Evolutionary conservation across 2,888 invertebrate genomes (phyloP).

Genomic region (Autographa gamma): DNA sequence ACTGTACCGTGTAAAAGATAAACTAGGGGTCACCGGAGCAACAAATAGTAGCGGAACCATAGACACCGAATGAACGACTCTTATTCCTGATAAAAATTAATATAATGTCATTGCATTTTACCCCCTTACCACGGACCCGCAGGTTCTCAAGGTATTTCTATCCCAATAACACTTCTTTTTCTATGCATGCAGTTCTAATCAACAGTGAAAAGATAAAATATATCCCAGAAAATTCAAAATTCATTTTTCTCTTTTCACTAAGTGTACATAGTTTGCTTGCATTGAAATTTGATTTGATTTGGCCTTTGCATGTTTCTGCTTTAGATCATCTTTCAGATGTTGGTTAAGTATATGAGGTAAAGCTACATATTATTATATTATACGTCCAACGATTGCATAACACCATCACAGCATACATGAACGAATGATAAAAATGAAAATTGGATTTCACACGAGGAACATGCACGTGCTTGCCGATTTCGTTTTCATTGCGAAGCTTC

Average conservation of each 20-base stretch:
- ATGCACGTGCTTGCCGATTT: constrained; percentile 76
- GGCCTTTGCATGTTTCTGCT: constrained; percentile 75
- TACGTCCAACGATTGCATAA: constrained; percentile 54
- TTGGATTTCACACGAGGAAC: constrained; percentile 60
- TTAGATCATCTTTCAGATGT: constrained; percentile 56
- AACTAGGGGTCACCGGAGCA: constrained; percentile 84
- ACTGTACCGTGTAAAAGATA: constrained; percentile 57
- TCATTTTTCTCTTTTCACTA: constrained; percentile 67
- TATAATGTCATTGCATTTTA: constrained; percentile 87
- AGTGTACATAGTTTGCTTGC: constrained; percentile 77
- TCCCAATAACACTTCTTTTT: constrained; percentile 87
- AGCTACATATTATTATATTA: constrained; percentile 41
- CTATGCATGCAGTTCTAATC: constrained; percentile 82
- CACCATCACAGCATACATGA: constrained; percentile 56
- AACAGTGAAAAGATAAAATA: constrained; percentile 66
- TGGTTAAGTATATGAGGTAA: constrained; percentile 54
- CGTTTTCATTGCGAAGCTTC: constrained; percentile 70
- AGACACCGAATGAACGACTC: constrained; percentile 70
- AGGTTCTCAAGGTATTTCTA: constrained; percentile 90
- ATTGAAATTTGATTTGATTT: constrained; percentile 63
- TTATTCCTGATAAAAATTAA: constrained; percentile 86
- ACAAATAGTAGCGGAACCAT: constrained; percentile 73
- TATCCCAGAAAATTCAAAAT: constrained; percentile 22
- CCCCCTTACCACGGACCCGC: constrained; percentile 87
- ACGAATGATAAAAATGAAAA: constrained; percentile 56